Conservation (phyloP, 1,140 invertebrate genomes). For the Philotrypesis tridentata region DNA sequence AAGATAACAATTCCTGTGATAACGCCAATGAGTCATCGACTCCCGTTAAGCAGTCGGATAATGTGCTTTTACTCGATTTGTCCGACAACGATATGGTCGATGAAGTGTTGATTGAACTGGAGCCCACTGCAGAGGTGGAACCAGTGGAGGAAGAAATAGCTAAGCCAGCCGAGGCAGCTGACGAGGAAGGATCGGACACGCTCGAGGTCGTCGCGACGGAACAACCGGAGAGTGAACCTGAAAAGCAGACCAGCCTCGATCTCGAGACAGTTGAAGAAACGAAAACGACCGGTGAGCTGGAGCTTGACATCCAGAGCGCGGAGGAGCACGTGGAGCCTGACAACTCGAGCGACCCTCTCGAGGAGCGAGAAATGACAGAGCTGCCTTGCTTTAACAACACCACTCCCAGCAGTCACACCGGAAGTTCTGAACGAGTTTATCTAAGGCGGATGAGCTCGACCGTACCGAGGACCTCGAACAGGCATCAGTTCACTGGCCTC, state of each 20-base stretch:
- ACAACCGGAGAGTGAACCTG: background rate
- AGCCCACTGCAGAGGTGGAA: background rate
- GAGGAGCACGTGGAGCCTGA: conserved; percentile 18
- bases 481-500: conserved; percentile 58
- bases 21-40: background rate
- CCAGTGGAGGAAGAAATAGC: background rate
- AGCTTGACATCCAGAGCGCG: conserved; percentile 8
- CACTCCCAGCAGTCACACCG: conserved; percentile 55
- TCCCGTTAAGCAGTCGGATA: background rate
- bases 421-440: conserved; percentile 57
- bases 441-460: conserved; percentile 46
- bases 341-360: conserved; percentile 3
- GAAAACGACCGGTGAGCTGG: background rate
- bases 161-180: background rate
- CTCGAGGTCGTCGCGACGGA: background rate
- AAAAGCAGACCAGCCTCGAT: background rate
- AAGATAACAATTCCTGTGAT: conserved; percentile 10
- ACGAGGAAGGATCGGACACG: background rate
- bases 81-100: background rate
- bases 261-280: conserved; percentile 38
- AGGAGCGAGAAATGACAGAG: background rate
- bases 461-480: conserved; percentile 36
- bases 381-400: conserved; percentile 49
- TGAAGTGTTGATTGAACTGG: background rate
- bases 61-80: background rate